A percentile compares a stretch with the other conserved stretches of the same genome.
phyloP scores from a whole-genome alignment of 1,140 invertebrate genomes.

The Eufriesea mexicana region DNA sequence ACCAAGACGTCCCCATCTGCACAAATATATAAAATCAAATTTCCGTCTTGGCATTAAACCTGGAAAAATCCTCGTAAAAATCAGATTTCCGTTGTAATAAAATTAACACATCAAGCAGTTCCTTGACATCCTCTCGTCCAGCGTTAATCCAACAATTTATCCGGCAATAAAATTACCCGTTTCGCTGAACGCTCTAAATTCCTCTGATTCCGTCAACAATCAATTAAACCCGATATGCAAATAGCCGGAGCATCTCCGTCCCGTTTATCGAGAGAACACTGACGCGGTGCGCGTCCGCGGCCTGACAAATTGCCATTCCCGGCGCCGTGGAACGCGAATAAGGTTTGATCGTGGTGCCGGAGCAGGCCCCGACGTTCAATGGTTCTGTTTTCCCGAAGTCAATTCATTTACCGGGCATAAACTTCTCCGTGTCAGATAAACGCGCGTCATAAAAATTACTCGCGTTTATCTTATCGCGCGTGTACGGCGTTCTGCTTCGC shows the following conservation, averaged over 20 bases:
- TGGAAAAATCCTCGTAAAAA: no score
- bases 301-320: neutral
- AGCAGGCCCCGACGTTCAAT: neutral
- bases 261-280: neutral
- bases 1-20: no score
- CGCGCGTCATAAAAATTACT: slow-evolving; percentile 26
- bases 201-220: neutral
- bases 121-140: no score
- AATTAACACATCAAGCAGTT: no score
- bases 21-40: no score
- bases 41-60: no score
- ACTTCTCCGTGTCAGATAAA: slow-evolving; percentile 5
- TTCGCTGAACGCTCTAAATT: neutral
- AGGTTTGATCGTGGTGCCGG: neutral
- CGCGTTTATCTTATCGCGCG: slow-evolving; percentile 32
- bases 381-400: neutral
- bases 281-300: neutral
- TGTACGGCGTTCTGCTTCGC: slow-evolving; percentile 16
- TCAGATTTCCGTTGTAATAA: no score
- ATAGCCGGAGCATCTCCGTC: neutral
- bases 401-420: slow-evolving; percentile 18
- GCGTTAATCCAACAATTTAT: no score
- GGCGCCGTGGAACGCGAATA: neutral
- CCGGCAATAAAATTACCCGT: neutral
- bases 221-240: neutral